Base-by-base conservation (phyloP, 2,113 vertebrate species). In the Passer montanus region DNA sequence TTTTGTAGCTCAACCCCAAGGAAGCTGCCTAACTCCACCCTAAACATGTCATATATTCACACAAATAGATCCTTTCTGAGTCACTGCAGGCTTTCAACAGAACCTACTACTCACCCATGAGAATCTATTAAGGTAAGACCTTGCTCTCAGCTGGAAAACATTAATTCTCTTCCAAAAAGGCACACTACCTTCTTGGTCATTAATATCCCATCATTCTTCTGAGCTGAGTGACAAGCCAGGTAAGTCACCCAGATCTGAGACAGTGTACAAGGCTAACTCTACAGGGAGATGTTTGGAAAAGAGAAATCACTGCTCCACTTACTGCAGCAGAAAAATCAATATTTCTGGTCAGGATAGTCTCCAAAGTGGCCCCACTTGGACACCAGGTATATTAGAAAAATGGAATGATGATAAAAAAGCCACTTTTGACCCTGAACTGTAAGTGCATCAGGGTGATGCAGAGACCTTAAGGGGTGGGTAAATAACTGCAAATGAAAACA, bases 121-220 rank as follows among this genome's bases (percentile, higher is more conserved):
- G 56, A 92, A 92, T 59, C 86, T 89, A 78, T 78, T 91, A 94
- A 78, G 64, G 60, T 62, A 87, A 95, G 53, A 88, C 83, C 84
- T 86, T 72, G 63, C 82, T 96, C 92, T 91, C 73, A 89, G 83
- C 79, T 90, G 79, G 70, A 91, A 95, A 94, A 76, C 59, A 78
- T 95, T 87, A 58, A 91, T 77, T 81, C 80, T 84, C 60, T 89
- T 74, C 76, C 73, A 72, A 90, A 92, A 74, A 88, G 64, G 41
- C 73, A 82, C 15, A 17, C 9, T 76, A 58, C 66, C 49, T 68
- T 96, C 53, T 79, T 43, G 60, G 64, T 64, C 92, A 84, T 90
- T 93, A 97, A 73, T 63, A 92, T 59, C 78, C 66, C 59, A 94
- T 94, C 63, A 79, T 46, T 91, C 73, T 63, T 80, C 58, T 53